A percentile compares a stretch with the other conserved stretches of the same genome.
phyloP scores from a whole-genome alignment of 2,888 invertebrate species.

The Germaria angustata region DNA sequence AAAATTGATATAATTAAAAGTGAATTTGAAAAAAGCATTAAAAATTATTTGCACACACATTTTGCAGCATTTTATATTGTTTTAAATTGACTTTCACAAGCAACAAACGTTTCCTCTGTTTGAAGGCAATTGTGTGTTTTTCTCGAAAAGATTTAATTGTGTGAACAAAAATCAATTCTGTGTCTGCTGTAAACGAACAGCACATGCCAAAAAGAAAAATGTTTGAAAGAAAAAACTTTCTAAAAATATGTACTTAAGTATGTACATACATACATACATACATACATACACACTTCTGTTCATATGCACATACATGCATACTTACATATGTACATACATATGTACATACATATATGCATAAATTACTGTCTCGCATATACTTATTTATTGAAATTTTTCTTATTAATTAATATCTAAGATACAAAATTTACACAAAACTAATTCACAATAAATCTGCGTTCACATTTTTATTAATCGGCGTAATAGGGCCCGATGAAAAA shows the following conservation, averaged over 20 bases:
- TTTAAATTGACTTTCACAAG: constrained; percentile 4
- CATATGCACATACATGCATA: neutral
- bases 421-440: neutral
- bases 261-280: neutral
- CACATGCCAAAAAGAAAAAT: constrained; percentile 43
- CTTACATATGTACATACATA: neutral
- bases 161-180: constrained; percentile 55
- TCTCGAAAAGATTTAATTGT: constrained; percentile 17
- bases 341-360: neutral
- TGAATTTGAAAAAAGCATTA: constrained; percentile 14
- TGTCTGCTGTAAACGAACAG: neutral
- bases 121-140: constrained; percentile 1
- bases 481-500: constrained; percentile 19
- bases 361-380: too few species aligned
- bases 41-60: neutral
- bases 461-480: neutral
- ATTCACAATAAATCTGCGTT: neutral
- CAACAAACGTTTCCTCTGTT: neutral
- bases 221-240: constrained; percentile 20
- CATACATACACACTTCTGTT: too few species aligned
- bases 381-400: too few species aligned
- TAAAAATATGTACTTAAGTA: constrained; percentile 13
- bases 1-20: constrained; percentile 44
- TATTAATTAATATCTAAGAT: neutral
- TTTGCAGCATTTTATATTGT: constrained; percentile 11